Percentiles rank a stretch among this genome's conserved stretches.
phyloP scores from a whole-genome alignment of 2,113 vertebrate species.

The Sterna hirundo region DNA sequence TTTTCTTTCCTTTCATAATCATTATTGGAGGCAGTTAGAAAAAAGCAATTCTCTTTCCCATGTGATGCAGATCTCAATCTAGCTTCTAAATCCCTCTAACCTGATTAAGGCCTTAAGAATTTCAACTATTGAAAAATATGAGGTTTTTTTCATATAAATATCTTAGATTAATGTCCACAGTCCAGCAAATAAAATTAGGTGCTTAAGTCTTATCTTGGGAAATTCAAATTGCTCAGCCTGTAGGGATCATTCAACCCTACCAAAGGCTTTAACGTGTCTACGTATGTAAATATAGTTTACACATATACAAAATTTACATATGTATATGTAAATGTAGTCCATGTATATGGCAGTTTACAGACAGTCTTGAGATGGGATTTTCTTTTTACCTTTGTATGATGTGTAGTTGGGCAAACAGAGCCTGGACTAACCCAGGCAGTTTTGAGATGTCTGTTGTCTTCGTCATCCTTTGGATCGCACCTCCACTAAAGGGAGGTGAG shows the following conservation, averaged over 20 bases:
- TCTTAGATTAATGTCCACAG: not conserved
- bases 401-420: not conserved
- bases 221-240: not conserved
- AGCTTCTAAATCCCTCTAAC: slow-evolving; percentile 36
- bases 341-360: not conserved
- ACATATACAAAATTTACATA: not conserved
- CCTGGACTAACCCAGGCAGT: not conserved
- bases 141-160: not conserved
- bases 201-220: not conserved
- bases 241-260: not conserved
- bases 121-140: not conserved
- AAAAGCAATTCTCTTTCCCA: not conserved
- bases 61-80: not conserved
- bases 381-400: not conserved
- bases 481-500: not conserved
- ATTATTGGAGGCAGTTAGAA: not conserved
- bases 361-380: not conserved
- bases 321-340: not conserved
- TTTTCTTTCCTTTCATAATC: slow-evolving; percentile 13
- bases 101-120: slow-evolving; percentile 15
- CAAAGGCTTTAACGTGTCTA: not conserved
- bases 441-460: not conserved
- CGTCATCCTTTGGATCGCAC: not conserved
- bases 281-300: not conserved
- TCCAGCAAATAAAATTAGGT: not conserved